Evolutionary conservation across 2,888 invertebrate genomes (phyloP).

Genomic region (Leptinotarsa rubiginosa): DNA sequence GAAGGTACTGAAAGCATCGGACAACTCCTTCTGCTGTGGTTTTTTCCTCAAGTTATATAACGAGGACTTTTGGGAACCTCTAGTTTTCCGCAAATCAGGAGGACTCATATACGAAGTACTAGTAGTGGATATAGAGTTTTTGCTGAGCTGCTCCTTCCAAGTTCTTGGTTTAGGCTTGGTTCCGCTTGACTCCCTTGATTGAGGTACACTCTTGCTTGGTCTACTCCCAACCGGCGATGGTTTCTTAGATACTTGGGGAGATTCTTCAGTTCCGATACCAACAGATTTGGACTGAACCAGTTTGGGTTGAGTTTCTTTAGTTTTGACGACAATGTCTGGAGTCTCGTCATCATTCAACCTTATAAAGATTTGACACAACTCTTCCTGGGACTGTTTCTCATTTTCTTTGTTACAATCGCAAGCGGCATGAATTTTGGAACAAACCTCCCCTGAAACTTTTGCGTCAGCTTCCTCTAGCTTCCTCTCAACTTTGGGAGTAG

Average conservation of each 20-base stretch:
- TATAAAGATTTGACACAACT: slow-evolving; percentile 62
- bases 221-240: background rate
- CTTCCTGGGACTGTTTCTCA: slow-evolving; percentile 44
- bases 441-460: slow-evolving; percentile 11
- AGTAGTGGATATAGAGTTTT: slow-evolving; percentile 56
- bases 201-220: background rate
- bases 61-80: slow-evolving; percentile 35
- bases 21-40: slow-evolving; percentile 51
- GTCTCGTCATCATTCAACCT: slow-evolving; percentile 58
- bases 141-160: slow-evolving; percentile 60
- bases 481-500: slow-evolving; percentile 56
- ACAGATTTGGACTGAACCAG: slow-evolving; percentile 1
- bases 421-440: slow-evolving; percentile 40
- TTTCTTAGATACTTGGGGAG: slow-evolving; percentile 9
- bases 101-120: slow-evolving; percentile 64
- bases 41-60: slow-evolving; percentile 52
- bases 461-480: slow-evolving; percentile 2
- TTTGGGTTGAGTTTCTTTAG: slow-evolving; percentile 21
- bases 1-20: slow-evolving; percentile 30
- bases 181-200: background rate
- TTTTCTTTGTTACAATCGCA: slow-evolving; percentile 52
- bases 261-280: slow-evolving; percentile 27
- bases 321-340: slow-evolving; percentile 55
- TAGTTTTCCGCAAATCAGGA: slow-evolving; percentile 54
- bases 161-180: slow-evolving; percentile 44